Percentiles rank a stretch among this genome's conserved stretches.
Evolutionary conservation across 2,113 vertebrate species (phyloP).

Genomic region (Rallus limicola): DNA sequence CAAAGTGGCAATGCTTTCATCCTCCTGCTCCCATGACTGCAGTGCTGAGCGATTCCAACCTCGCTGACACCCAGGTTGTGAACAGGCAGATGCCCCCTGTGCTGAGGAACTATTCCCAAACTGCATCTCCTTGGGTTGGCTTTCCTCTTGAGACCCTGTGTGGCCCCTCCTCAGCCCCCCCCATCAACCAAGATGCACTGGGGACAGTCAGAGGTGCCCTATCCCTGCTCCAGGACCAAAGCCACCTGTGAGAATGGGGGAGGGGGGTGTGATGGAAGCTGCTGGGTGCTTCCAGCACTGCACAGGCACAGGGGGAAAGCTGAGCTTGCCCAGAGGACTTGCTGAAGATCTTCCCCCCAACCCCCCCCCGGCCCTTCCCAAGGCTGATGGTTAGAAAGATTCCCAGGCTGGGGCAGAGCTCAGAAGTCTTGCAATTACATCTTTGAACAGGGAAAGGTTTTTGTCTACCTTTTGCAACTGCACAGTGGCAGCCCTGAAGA

Average conservation of each 20-base stretch:
- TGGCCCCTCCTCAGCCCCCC: background rate
- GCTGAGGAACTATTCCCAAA: background rate
- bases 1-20: background rate
- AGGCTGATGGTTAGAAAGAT: background rate
- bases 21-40: background rate
- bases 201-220: accelerated
- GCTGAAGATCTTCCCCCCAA: background rate
- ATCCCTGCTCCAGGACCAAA: background rate
- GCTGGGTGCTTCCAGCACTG: accelerated
- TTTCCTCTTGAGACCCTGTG: background rate
- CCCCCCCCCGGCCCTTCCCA: background rate
- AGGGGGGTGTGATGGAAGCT: accelerated
- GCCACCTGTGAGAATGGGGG: background rate
- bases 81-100: background rate
- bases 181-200: accelerated
- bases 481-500: too few relatives aligned
- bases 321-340: background rate
- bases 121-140: accelerated
- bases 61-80: accelerated
- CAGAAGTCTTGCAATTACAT: too few relatives aligned
- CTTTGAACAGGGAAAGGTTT: too few relatives aligned
- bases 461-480: too few relatives aligned
- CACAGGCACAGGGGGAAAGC: accelerated
- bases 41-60: background rate
- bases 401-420: background rate